These are phyloP conservation scores for Siderastrea radians DNA, from an alignment of 92 coral and sea anemone genomes.

Conservation along the genomic window DNA sequence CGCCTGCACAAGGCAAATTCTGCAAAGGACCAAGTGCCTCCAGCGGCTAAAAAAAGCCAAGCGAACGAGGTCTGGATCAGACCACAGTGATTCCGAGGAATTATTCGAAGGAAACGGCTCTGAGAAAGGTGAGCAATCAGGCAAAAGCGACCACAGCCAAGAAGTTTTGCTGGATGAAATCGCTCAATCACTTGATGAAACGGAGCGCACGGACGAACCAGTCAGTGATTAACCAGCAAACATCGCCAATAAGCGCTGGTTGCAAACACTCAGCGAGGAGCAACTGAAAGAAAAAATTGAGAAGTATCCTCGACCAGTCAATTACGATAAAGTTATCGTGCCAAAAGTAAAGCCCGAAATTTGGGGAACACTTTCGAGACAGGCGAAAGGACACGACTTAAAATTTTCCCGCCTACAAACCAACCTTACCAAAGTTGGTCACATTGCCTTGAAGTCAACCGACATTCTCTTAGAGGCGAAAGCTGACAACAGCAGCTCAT, in stretches of 20 bases:
- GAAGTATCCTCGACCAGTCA: conserved; percentile 39
- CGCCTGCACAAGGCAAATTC: no score
- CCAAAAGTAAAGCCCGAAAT: conserved; percentile 77
- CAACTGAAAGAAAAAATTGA: conserved; percentile 59
- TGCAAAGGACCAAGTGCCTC: no score
- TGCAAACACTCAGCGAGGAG: conserved; percentile 61
- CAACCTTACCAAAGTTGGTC: conserved; percentile 52
- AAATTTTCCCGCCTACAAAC: conserved; percentile 54
- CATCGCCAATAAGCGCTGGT: conserved; percentile 50
- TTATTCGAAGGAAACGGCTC: neutral
- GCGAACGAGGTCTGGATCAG: conserved; percentile 9
- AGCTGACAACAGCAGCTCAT: conserved; percentile 21
- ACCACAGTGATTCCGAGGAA: conserved; percentile 15
- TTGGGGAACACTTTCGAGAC: conserved; percentile 51
- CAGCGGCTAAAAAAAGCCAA: no score
- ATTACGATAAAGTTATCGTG: conserved; percentile 31
- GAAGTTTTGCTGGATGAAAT: conserved; percentile 41
- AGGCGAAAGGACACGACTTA: conserved; percentile 40
- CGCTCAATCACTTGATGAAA: conserved; percentile 60
- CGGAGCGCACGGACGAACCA: conserved; percentile 50
- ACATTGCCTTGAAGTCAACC: conserved; percentile 38
- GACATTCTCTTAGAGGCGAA: conserved; percentile 32
- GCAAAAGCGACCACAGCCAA: conserved; percentile 9
- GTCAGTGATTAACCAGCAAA: conserved; percentile 52
- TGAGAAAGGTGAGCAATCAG: neutral